These are phyloP conservation scores for Drosophila hamatofila DNA, from an alignment of 2,888 invertebrate species.

Conservation along the genomic window DNA sequence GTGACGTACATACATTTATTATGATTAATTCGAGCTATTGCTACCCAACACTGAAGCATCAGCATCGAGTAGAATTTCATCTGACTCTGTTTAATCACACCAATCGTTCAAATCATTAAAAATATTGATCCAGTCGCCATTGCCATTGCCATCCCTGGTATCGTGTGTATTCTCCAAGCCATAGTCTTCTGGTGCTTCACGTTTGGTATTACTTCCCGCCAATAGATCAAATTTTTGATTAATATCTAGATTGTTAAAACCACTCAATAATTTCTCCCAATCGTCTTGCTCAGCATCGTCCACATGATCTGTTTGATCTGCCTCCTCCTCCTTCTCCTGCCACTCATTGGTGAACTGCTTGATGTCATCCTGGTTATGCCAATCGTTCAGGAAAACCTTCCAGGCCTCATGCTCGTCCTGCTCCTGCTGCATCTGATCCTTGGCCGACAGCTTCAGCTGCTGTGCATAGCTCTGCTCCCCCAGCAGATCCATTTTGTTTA, in stretches of 20 bases:
- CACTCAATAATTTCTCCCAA: constrained; percentile 1
- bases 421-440: background rate
- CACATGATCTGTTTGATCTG: background rate
- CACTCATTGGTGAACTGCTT: background rate
- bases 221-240: background rate
- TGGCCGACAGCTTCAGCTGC: background rate
- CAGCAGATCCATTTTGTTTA: constrained; percentile 2
- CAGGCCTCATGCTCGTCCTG: background rate
- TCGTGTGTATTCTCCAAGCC: background rate
- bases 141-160: too few relatives aligned
- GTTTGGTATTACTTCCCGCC: background rate
- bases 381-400: background rate
- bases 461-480: background rate
- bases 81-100: background rate
- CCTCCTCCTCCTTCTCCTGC: background rate
- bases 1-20: constrained; percentile 23
- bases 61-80: background rate
- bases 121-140: background rate
- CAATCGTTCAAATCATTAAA: constrained; percentile 2
- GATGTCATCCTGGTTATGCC: background rate
- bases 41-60: background rate
- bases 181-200: background rate
- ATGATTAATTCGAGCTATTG: background rate
- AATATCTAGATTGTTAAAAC: background rate
- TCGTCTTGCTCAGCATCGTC: background rate